Evolutionary conservation across 2,888 invertebrate species (phyloP).

Genomic region (Cataglyphis livida): DNA sequence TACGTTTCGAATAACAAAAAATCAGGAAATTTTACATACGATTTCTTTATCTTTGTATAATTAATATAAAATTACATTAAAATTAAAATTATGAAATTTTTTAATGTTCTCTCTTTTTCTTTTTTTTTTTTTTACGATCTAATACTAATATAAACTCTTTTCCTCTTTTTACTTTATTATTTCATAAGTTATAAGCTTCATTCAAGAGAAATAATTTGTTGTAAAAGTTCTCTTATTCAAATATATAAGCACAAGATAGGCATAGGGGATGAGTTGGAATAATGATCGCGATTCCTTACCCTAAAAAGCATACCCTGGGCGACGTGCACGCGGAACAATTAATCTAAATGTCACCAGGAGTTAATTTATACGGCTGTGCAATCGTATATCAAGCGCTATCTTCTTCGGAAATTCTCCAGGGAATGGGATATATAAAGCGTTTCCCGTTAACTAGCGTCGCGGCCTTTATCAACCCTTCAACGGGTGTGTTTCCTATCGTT

Average conservation of each 20-base stretch:
- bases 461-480: conserved; percentile 83
- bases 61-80: neutral
- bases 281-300: conserved; percentile 72
- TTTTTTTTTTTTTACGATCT: neutral
- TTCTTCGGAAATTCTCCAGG: conserved; percentile 78
- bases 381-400: conserved; percentile 83
- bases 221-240: conserved; percentile 46
- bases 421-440: conserved; percentile 75
- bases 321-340: conserved; percentile 78
- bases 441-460: conserved; percentile 75
- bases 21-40: neutral
- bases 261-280: conserved; percentile 69
- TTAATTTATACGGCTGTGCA: conserved; percentile 83
- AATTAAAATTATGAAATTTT: neutral
- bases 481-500: conserved; percentile 79
- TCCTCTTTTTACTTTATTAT: neutral
- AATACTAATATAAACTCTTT: neutral
- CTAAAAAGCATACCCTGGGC: conserved; percentile 63
- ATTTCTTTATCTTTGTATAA: neutral
- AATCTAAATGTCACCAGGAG: conserved; percentile 83
- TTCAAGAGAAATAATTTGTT: neutral
- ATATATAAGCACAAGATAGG: conserved; percentile 53
- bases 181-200: neutral
- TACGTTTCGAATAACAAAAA: neutral
- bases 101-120: neutral